Base-by-base conservation (phyloP, 2,888 invertebrate genomes). In the Junonia oenone region DNA sequence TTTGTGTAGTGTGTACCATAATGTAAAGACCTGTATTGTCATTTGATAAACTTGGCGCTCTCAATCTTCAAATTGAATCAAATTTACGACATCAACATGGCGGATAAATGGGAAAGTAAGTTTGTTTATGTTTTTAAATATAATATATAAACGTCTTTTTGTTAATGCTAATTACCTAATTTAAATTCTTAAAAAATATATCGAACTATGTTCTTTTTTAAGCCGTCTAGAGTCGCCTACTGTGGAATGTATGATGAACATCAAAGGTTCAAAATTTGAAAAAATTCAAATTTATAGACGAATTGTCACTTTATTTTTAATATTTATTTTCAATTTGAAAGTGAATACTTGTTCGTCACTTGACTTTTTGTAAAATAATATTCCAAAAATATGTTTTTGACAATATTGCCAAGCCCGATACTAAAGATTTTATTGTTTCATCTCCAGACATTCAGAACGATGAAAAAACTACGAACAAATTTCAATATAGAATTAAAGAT, bases 31-130 rank as follows among this genome's bases (percentile, higher is more conserved):
- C 49, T 53, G 52, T 58, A 56, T 59, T 57, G 58, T 59, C 45
- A 55, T 56, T 62, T 61, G 61, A 57, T 58, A 62, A 61, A 75
- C 75, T 87, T 87, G 86, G 86, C 88, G 85, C 84, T 85, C 75
- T 78, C 77, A 65, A 60, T 79, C 79, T 83, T 82, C 75, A 80
- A 82, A 81, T 75, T 75, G 71, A 78, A 79, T 73, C 72, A 73
- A 76, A 70, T 72, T 76, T 80, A 83, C 76, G 72, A 91, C 90
- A 92, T 92, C 94, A 94, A 94, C 90, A 95, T 95, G 94, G 94
- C 94, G 93, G 94, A 94, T 91, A 91, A 92, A 92, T 92, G 93
- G 91, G 93, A 94, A 94, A 93, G 94, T 94, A 92, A 93, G 93
- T 93, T 91, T 87, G 75, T 86, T 87, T 84, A 75, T 73, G 73